Conservation (phyloP, 2,113 vertebrate species). For the Dascyllus trimaculatus region DNA sequence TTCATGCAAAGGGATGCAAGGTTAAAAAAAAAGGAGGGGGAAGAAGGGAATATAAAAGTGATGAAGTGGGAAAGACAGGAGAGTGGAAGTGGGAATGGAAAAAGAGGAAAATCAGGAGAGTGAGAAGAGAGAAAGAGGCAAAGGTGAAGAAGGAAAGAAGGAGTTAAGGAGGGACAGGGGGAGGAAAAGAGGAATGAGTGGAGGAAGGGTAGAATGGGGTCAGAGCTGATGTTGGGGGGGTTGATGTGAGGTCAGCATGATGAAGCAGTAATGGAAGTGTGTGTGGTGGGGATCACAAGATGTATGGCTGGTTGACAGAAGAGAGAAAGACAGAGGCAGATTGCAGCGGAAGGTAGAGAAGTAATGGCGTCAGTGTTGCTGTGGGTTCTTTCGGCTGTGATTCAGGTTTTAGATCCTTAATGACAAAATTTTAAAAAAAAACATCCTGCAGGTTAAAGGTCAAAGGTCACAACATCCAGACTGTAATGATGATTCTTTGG, state of each 20-base stretch:
- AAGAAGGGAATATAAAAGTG: conserved; percentile 24
- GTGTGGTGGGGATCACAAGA: conserved; percentile 62
- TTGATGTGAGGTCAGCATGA: conserved; percentile 77
- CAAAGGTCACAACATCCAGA: neutral
- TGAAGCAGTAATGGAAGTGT: conserved; percentile 80
- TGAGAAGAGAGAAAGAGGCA: neutral
- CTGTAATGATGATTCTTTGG: neutral
- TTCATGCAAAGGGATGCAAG: conserved; percentile 18
- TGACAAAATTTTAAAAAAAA: neutral
- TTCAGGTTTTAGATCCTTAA: conserved; percentile 22
- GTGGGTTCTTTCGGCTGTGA: conserved; percentile 5
- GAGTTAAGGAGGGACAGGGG: conserved; percentile 3
- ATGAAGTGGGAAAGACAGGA: conserved; percentile 3
- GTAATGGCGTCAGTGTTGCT: conserved; percentile 55
- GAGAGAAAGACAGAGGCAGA: conserved; percentile 64
- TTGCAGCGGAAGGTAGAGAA: conserved; percentile 69
- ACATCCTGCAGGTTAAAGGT: conserved; percentile 23
- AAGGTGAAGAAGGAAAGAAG: conserved; percentile 15
- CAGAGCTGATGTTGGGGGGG: conserved; percentile 65
- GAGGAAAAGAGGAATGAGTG: conserved; percentile 33
- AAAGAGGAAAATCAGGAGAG: neutral
- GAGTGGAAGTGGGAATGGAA: neutral
- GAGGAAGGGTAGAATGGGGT: conserved; percentile 68
- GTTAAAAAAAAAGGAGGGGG: neutral
- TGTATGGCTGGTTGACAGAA: conserved; percentile 71